A percentile compares a stretch with the other conserved stretches of the same genome.
Evolutionary conservation across 2,888 invertebrate species (phyloP).

Genomic region (Timema cristinae): DNA sequence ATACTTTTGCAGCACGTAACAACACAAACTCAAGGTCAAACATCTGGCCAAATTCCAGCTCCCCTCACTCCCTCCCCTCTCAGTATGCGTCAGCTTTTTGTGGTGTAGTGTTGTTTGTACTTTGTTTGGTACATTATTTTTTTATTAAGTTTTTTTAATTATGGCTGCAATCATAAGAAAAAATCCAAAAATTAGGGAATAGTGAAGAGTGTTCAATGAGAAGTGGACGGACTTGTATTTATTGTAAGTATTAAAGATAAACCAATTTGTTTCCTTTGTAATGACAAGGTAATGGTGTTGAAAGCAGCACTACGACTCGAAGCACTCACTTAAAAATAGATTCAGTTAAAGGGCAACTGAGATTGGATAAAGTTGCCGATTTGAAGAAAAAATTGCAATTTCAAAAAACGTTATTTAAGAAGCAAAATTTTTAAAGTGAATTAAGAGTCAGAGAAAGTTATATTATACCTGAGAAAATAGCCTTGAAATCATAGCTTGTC

Average conservation of each 20-base stretch:
- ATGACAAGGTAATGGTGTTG: background rate
- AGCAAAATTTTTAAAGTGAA: background rate
- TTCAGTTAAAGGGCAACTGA: background rate
- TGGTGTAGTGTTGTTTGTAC: too few species aligned
- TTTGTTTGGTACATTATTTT: too few species aligned
- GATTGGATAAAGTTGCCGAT: background rate
- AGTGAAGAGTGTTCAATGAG: too few species aligned
- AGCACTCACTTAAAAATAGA: background rate
- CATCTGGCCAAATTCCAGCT: too few species aligned
- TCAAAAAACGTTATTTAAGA: background rate
- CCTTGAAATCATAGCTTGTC: conserved; percentile 2
- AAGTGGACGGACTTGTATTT: background rate
- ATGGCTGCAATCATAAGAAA: too few species aligned
- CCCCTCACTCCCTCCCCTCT: too few species aligned
- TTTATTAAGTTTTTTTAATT: too few species aligned
- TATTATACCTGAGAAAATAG: background rate
- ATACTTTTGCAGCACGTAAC: too few species aligned
- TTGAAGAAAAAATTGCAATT: background rate
- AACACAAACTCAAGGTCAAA: too few species aligned
- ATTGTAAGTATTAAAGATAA: background rate
- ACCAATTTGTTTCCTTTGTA: conserved; percentile 7
- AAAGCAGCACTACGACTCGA: background rate
- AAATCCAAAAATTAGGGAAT: too few species aligned
- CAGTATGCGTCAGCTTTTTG: too few species aligned
- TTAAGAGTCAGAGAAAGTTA: background rate